A percentile compares a stretch with the other conserved stretches of the same genome.
Evolutionary conservation across 2,888 invertebrate species (phyloP).

Genomic region (Liopterus haemorrhoidalis): DNA sequence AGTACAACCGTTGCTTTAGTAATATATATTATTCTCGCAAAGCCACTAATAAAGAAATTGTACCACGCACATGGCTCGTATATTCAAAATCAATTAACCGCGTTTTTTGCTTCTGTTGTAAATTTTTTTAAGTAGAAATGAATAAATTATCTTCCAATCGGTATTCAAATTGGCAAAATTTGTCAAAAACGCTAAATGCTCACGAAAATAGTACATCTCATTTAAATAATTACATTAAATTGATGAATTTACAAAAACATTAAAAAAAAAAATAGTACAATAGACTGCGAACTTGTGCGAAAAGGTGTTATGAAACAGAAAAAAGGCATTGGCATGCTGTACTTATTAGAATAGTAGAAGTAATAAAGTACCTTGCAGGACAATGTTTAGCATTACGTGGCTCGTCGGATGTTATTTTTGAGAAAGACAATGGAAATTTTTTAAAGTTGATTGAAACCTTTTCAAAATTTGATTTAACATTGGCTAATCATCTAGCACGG

Average conservation of each 20-base stretch:
- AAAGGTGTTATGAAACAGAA: constrained; percentile 11
- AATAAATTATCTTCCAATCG: background rate
- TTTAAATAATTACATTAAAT: constrained; percentile 3
- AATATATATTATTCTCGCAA: constrained; percentile 9
- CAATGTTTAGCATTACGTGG: constrained; percentile 18
- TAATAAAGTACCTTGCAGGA: constrained; percentile 14
- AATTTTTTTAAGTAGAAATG: constrained; percentile 6
- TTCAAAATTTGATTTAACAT: constrained; percentile 12
- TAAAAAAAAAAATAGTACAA: constrained; percentile 12
- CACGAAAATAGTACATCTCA: constrained; percentile 6
- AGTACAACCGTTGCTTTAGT: constrained; percentile 8
- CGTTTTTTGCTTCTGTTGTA: constrained; percentile 18
- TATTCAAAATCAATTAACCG: constrained; percentile 9
- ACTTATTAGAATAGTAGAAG: constrained; percentile 9
- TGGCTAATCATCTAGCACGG: constrained; percentile 13
- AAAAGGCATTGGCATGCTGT: constrained; percentile 12
- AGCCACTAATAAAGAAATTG: constrained; percentile 11
- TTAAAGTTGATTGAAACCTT: constrained; percentile 15
- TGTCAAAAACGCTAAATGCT: constrained; percentile 1
- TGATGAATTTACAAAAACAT: constrained; percentile 1
- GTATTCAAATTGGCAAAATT: constrained; percentile 14
- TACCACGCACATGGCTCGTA: constrained; percentile 13
- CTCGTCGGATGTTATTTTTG: constrained; percentile 6
- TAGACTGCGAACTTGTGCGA: constrained; percentile 8
- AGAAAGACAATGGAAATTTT: constrained; percentile 19